phyloP scores from a whole-genome alignment of 2,888 invertebrate species.

The Halictus ligatus region DNA sequence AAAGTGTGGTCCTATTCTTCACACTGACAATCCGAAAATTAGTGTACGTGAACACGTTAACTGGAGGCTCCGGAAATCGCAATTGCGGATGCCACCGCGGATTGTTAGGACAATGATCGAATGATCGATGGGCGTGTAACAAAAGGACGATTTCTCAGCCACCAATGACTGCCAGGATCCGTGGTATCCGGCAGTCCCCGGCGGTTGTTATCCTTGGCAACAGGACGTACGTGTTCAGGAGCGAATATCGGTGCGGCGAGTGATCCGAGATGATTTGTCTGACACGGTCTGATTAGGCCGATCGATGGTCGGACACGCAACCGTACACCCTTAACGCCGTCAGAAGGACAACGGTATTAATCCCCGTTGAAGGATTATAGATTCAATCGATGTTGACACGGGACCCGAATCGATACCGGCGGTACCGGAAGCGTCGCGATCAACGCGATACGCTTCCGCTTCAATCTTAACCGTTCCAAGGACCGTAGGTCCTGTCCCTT shows the following conservation, averaged over 20 bases:
- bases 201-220: neutral
- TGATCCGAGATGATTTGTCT: slow-evolving; percentile 50
- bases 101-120: neutral
- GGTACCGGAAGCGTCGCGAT: neutral
- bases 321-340: slow-evolving; percentile 37
- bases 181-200: neutral
- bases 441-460: neutral
- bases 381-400: slow-evolving; percentile 41
- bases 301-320: slow-evolving; percentile 50
- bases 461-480: slow-evolving; percentile 6
- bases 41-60: no score
- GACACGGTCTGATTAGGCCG: slow-evolving; percentile 55
- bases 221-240: neutral
- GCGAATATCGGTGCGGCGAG: slow-evolving; percentile 13
- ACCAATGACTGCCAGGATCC: neutral
- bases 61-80: neutral
- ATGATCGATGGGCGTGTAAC: neutral
- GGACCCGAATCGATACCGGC: slow-evolving; percentile 30
- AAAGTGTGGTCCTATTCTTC: no score
- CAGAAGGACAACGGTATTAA: slow-evolving; percentile 36
- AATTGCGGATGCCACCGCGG: neutral
- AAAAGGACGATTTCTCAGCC: neutral
- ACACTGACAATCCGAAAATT: no score
- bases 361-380: slow-evolving; percentile 51
- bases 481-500: neutral